phyloP scores from a whole-genome alignment of 2,888 invertebrate species.

The Dusona sp. region DNA sequence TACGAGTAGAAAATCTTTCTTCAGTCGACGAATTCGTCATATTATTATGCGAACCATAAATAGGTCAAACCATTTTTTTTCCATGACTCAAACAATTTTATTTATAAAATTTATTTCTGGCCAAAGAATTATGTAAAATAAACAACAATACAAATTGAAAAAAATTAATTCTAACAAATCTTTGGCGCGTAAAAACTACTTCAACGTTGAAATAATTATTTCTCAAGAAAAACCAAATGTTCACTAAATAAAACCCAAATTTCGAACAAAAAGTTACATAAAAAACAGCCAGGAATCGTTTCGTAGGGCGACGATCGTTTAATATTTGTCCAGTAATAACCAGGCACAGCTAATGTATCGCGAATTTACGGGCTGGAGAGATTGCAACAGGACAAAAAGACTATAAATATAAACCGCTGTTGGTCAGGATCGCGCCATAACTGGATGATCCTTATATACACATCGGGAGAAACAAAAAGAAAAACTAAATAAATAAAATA shows the following conservation, averaged over 20 bases:
- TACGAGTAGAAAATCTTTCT: not conserved
- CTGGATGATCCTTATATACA: slow-evolving; percentile 39
- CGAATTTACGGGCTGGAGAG: slow-evolving; percentile 49
- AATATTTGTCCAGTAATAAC: slow-evolving; percentile 47
- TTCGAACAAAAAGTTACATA: slow-evolving; percentile 8
- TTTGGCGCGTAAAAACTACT: not conserved
- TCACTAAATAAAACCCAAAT: not conserved
- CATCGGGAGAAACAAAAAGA: slow-evolving; percentile 28
- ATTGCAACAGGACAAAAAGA: slow-evolving; percentile 41
- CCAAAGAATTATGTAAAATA: not conserved
- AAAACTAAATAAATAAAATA: slow-evolving; percentile 15
- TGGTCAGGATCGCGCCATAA: slow-evolving; percentile 24
- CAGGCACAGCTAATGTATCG: slow-evolving; percentile 35
- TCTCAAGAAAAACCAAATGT: not conserved
- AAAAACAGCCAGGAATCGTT: slow-evolving; percentile 24
- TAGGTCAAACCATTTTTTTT: not conserved
- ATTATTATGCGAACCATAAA: not conserved
- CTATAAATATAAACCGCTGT: slow-evolving; percentile 13
- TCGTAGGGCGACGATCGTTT: not conserved
- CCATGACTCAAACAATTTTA: not conserved
- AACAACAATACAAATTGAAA: not conserved
- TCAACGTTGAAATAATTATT: not conserved
- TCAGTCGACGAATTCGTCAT: not conserved
- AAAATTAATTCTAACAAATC: not conserved
- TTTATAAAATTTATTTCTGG: not conserved